Conservation (phyloP, 1,140 invertebrate species). For the Heterodera schachtii region DNA sequence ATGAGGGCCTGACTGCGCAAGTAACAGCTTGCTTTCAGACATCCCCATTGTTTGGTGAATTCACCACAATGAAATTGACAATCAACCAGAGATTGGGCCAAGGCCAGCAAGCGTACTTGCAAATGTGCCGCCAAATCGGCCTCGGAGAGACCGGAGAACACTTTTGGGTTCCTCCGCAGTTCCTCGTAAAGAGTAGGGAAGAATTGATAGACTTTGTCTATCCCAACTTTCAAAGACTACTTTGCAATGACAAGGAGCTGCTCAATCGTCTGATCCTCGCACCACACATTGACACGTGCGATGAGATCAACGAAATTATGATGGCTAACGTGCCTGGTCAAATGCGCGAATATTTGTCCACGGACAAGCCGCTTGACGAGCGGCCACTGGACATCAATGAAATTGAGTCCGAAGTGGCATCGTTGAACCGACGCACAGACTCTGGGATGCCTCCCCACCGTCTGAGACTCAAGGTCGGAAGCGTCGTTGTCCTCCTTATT, state of each 20-base stretch:
- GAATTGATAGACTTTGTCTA: slow-evolving; percentile 18
- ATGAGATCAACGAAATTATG: no score
- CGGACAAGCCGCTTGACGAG: no score
- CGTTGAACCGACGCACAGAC: no score
- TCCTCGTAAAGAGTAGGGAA: background rate
- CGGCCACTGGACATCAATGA: no score
- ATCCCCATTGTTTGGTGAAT: slow-evolving; percentile 3
- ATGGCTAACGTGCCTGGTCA: no score
- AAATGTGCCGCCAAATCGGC: slow-evolving; percentile 6
- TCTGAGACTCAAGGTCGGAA: no score
- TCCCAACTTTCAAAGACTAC: background rate
- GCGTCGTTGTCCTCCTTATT: no score
- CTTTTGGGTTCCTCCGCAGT: slow-evolving; percentile 3
- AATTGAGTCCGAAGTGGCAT: no score
- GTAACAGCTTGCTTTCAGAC: slow-evolving; percentile 10
- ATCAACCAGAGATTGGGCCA: slow-evolving; percentile 9
- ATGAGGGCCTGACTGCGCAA: background rate
- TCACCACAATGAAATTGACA: background rate
- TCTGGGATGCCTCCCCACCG: no score
- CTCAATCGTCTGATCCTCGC: no score
- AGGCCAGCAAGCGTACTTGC: background rate
- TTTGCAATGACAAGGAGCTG: background rate
- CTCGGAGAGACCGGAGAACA: slow-evolving; percentile 5
- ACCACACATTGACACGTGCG: no score
- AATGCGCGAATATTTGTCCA: no score